Base-by-base conservation (phyloP, 2,888 invertebrate genomes). In the Dynastes maya region DNA sequence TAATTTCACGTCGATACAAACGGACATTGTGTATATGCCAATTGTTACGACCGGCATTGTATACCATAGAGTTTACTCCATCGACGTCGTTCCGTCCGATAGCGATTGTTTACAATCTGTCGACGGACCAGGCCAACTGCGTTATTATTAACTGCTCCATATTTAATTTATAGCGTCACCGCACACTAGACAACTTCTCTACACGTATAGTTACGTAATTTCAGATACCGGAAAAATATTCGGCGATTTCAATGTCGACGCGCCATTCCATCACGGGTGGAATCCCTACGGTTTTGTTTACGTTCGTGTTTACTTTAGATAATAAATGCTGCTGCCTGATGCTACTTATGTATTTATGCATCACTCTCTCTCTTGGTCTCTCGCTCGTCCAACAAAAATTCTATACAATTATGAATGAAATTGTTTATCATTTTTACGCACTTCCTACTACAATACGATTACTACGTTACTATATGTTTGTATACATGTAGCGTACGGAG, bases 61-160 rank as follows among this genome's bases (percentile, higher is more conserved):
- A 76, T 45, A 45, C 45, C 16, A 55, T 37, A 37, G 4, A 67
- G 76, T 65, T 67, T 53, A 63, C 76, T 65, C 22, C 67, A 58
- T 55, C 67, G 49, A 67, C 76, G 67, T 67, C 65, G 53, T 58
- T 65, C 40, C 65, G 71, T 71, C 55, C 55, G 55, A 71, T 55
- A 71, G 71, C 55, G 29, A 71, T 71, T 82, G 81, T 81, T 82
- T 82, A 82, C 82, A 78, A 77, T 80, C 82, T 82, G 81, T 82
- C 82, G 80, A 81, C 81, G 80, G 82, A 68, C 63, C 77, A 58
- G 68, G 70, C 77, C 77, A 70, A 70, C 77, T 68, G 77, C 61
- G 77, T 71, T 71, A 70, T 77, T 77, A 70, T 70, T 68, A 77
- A 77, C 77, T 77, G 70, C 77, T 68, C 70, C 70, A 81, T 82